Conservation (phyloP, 2,888 invertebrate genomes). For the Scaptomyza caliginosa region DNA sequence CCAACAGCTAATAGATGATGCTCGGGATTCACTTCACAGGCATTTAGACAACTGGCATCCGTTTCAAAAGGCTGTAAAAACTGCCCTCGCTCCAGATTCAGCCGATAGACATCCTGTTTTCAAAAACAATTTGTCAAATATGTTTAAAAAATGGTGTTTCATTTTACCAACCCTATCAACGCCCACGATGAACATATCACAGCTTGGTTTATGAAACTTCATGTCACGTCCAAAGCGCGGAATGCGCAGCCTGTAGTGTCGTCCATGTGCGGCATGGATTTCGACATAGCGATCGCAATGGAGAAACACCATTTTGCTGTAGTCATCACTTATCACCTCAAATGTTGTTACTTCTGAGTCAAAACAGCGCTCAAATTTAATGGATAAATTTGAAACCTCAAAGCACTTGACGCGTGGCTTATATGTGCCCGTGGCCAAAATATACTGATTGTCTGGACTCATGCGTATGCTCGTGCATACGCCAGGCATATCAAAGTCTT, state of each 20-base stretch:
- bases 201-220: slow-evolving; percentile 93
- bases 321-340: slow-evolving; percentile 96
- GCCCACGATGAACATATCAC: slow-evolving; percentile 97
- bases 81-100: slow-evolving; percentile 97
- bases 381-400: slow-evolving; percentile 96
- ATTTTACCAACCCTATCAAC: slow-evolving; percentile 88
- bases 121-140: slow-evolving; percentile 3
- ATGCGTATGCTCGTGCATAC: slow-evolving; percentile 93
- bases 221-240: slow-evolving; percentile 98
- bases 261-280: slow-evolving; percentile 96
- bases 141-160: not conserved
- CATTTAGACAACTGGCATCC: slow-evolving; percentile 90
- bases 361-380: slow-evolving; percentile 99
- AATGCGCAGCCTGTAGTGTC: slow-evolving; percentile 95
- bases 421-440: slow-evolving; percentile 96
- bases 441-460: slow-evolving; percentile 95
- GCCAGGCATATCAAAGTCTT: slow-evolving; percentile 99
- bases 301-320: slow-evolving; percentile 93
- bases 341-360: slow-evolving; percentile 98
- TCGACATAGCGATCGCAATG: slow-evolving; percentile 96
- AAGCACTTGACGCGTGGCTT: slow-evolving; percentile 98
- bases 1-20: slow-evolving; percentile 95
- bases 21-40: slow-evolving; percentile 93
- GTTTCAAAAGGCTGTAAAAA: slow-evolving; percentile 94
- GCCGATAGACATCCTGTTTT: slow-evolving; percentile 93